Evolutionary conservation across 2,113 vertebrate genomes (phyloP).

Genomic region (Thryonomys swinderianus): DNA sequence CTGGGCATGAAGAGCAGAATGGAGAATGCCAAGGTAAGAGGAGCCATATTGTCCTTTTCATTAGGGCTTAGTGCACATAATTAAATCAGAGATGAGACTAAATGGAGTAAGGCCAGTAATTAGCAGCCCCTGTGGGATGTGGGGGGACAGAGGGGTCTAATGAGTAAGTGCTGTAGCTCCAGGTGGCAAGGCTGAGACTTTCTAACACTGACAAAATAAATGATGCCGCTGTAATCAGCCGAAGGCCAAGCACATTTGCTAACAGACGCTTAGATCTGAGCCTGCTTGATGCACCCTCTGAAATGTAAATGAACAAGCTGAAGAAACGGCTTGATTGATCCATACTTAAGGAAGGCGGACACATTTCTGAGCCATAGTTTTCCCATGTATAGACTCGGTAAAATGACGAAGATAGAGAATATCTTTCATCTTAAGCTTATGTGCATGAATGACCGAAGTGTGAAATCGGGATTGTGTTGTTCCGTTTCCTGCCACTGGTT

Average conservation of each 20-base stretch:
- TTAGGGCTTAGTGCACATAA: conserved; percentile 83
- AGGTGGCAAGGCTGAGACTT: conserved; percentile 86
- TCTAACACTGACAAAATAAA: conserved; percentile 82
- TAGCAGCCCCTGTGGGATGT: conserved; percentile 89
- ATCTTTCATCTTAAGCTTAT: not conserved
- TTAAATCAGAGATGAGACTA: conserved; percentile 89
- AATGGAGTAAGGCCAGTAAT: conserved; percentile 91
- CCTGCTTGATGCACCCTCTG: conserved; percentile 67
- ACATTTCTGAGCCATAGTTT: not conserved
- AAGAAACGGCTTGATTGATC: conserved; percentile 51
- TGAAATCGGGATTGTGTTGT: not conserved
- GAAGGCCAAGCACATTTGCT: conserved; percentile 83
- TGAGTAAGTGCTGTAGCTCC: conserved; percentile 86
- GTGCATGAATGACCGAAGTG: not conserved
- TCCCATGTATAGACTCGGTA: not conserved
- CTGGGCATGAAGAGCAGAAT: conserved; percentile 95
- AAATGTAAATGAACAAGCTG: conserved; percentile 74
- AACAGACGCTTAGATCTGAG: conserved; percentile 76
- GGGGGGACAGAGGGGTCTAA: conserved; percentile 86
- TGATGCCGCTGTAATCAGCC: conserved; percentile 74
- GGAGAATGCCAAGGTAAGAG: conserved; percentile 97
- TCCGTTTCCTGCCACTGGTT: not conserved
- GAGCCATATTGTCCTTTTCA: conserved; percentile 82
- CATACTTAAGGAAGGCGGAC: conserved; percentile 58
- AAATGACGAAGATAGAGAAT: conserved; percentile 1